Evolutionary conservation across 2,888 invertebrate species (phyloP).

Genomic region (Agonopterix alstromeriana): DNA sequence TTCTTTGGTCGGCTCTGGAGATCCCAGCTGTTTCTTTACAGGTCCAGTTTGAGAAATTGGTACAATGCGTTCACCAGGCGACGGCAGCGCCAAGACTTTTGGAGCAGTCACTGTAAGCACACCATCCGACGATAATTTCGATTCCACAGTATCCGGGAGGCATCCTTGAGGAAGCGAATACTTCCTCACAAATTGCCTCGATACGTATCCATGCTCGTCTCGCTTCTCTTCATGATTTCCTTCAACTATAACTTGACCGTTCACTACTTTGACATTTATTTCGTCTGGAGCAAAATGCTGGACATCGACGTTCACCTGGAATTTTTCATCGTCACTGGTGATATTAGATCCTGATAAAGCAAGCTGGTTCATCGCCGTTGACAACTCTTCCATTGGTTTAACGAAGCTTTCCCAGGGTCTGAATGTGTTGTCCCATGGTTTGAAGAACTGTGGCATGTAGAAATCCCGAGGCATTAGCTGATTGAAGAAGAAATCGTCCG

Average conservation of each 20-base stretch:
- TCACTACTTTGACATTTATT: slow-evolving; percentile 83
- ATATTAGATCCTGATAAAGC: slow-evolving; percentile 57
- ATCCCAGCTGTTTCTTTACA: slow-evolving; percentile 45
- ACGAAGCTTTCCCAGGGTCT: slow-evolving; percentile 30
- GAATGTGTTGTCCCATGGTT: slow-evolving; percentile 29
- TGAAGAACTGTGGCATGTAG: slow-evolving; percentile 21
- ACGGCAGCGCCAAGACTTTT: slow-evolving; percentile 50
- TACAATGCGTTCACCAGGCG: slow-evolving; percentile 73
- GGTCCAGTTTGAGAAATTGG: slow-evolving; percentile 79
- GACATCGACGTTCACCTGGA: slow-evolving; percentile 84
- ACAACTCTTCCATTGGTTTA: slow-evolving; percentile 46
- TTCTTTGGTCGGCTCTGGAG: slow-evolving; percentile 11
- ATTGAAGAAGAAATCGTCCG: slow-evolving; percentile 26
- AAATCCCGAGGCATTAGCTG: slow-evolving; percentile 23
- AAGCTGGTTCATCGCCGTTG: slow-evolving; percentile 47
- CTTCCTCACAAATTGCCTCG: slow-evolving; percentile 83
- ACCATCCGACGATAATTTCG: slow-evolving; percentile 86
- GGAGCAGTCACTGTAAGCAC: slow-evolving; percentile 85
- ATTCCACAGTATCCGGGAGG: slow-evolving; percentile 82
- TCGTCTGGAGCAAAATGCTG: slow-evolving; percentile 87
- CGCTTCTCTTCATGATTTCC: slow-evolving; percentile 87
- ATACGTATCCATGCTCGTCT: slow-evolving; percentile 84
- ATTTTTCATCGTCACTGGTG: slow-evolving; percentile 70
- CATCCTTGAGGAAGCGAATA: slow-evolving; percentile 85
- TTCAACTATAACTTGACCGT: slow-evolving; percentile 81